Percentiles rank a stretch among this genome's conserved stretches.
Conservation (phyloP, 2,888 invertebrate species). For the Aphrophora alni region DNA sequence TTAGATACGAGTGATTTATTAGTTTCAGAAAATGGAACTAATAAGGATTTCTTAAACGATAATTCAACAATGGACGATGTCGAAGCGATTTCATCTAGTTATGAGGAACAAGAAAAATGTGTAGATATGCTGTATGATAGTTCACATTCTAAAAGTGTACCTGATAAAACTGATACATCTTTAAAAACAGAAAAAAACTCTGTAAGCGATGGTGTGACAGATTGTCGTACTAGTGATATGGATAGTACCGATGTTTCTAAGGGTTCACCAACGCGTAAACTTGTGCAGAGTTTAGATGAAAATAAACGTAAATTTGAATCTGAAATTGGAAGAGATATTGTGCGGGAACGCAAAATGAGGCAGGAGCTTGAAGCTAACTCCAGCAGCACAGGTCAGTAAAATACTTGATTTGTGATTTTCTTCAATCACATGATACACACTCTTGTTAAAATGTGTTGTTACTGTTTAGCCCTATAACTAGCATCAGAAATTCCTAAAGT, state of each 20-base stretch:
- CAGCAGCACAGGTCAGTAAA: slow-evolving; percentile 41
- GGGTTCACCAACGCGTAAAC: slow-evolving; percentile 33
- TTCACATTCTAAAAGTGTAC: slow-evolving; percentile 22
- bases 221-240: slow-evolving; percentile 30
- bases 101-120: slow-evolving; percentile 32
- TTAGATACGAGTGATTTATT: slow-evolving; percentile 27
- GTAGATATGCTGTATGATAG: slow-evolving; percentile 34
- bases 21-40: slow-evolving; percentile 29
- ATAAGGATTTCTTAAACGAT: slow-evolving; percentile 32
- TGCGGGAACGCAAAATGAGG: slow-evolving; percentile 59
- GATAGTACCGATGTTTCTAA: slow-evolving; percentile 19
- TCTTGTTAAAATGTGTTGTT: too few species aligned
- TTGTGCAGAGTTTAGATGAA: slow-evolving; percentile 36
- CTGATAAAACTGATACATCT: slow-evolving; percentile 39
- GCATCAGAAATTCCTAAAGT: not conserved
- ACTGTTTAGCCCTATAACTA: not conserved
- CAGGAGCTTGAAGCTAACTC: slow-evolving; percentile 55
- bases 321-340: slow-evolving; percentile 60
- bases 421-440: too few species aligned
- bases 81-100: slow-evolving; percentile 32
- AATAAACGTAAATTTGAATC: slow-evolving; percentile 59
- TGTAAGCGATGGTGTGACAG: slow-evolving; percentile 16
- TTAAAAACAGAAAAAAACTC: slow-evolving; percentile 36
- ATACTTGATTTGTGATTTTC: too few species aligned
- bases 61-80: slow-evolving; percentile 36